Base-by-base conservation (phyloP, 2,113 vertebrate genomes). In the Larimichthys polyactis region DNA sequence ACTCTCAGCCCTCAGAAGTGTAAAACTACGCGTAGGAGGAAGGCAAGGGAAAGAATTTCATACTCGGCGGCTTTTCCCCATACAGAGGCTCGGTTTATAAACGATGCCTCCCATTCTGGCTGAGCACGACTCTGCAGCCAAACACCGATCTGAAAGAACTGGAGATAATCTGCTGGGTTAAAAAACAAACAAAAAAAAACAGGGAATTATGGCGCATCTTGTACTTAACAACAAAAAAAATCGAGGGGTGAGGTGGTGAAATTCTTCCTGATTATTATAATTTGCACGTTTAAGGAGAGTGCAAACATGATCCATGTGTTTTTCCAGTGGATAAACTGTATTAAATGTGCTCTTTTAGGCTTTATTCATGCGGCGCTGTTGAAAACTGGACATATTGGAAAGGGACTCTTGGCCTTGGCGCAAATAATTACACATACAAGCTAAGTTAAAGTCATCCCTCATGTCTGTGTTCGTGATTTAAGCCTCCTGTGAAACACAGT, bases 1-100 rank as follows among this genome's bases (percentile, higher is more conserved):
- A 93, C 92, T 92, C 93, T 85, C 92, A 93, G 94, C 95, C 95
- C 91, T 96, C 94, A 96, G 95, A 95, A 96, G 96, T 97, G 96
- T 96, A 96, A 96, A 97, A 95, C 93, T 91, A 94, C 82, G 97
- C 97, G 98, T 99, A 96, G 98, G 98, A 97, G 98, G 97, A 94
- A 96, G 95, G 83, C 94, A 94, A 82, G 96, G 94, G 91, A 96
- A 97, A 97, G 97, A 97, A 98, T 97, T 92, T 94, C 95, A 95
- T 84, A 89, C 94, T 94, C 95, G 88, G 95, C 96, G 92, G 81
- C 90, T 96, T 96, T 85, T 91, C 93, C 88, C 91, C 27, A 87
- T 79, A 70, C 69, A 75, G 79, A 89, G 90, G 83, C 75, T 90
- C 86, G 89, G 76, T 86, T 95, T 97, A 96, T 97, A 98, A 96